phyloP scores from a whole-genome alignment of 92 coral and sea anemone genomes.

The Anthopleura xanthogrammica region DNA sequence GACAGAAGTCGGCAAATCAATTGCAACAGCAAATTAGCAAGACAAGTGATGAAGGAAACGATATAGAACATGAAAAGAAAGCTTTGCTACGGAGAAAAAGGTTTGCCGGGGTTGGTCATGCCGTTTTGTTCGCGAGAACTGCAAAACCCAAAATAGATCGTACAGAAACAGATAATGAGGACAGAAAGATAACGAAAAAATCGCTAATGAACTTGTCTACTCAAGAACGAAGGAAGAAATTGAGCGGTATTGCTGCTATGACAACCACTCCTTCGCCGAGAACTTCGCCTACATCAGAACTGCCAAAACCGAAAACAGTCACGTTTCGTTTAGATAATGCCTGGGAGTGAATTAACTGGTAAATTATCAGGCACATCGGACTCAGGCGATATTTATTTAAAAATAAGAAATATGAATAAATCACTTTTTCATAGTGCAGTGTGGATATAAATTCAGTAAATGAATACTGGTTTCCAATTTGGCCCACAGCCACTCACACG shows the following conservation, averaged over 20 bases:
- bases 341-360: no score
- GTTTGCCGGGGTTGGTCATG: conserved; percentile 8
- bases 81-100: not conserved
- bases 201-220: conserved; percentile 30
- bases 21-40: not conserved
- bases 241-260: conserved; percentile 8
- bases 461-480: no score
- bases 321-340: not conserved
- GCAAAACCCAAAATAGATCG: not conserved
- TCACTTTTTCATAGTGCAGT: no score
- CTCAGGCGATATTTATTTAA: no score
- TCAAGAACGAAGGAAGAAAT: conserved; percentile 23
- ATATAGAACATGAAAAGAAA: not conserved
- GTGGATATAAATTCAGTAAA: no score
- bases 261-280: no score
- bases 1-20: not conserved
- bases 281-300: not conserved
- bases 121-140: not conserved
- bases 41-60: not conserved
- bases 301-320: not conserved
- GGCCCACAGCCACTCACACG: no score
- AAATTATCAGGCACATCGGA: no score
- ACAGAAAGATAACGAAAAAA: not conserved
- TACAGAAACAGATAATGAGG: not conserved
- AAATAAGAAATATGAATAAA: no score